Conservation (phyloP, 2,113 vertebrate species). For the Suricata suricatta region DNA sequence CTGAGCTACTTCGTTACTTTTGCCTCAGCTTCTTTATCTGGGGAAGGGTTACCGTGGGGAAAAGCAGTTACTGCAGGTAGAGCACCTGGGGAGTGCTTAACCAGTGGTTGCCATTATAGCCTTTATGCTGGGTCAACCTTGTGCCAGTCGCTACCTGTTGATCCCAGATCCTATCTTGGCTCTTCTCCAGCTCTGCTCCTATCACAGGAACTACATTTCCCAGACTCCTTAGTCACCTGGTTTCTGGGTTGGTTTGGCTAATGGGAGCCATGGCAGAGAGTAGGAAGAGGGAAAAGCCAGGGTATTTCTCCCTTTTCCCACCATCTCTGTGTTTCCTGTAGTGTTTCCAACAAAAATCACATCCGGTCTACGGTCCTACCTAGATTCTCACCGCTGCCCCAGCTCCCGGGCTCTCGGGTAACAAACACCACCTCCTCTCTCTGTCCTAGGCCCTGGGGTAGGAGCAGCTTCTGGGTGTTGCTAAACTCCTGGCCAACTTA, state of each 20-base stretch:
- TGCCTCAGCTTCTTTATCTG: neutral
- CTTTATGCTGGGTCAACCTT: neutral
- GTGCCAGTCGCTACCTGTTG: neutral
- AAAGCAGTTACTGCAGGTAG: rapidly evolving
- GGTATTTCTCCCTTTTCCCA: no score
- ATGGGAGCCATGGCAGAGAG: neutral
- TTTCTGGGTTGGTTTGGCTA: neutral
- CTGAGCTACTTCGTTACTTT: neutral
- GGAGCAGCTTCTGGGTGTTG: neutral
- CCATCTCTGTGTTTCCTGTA: neutral
- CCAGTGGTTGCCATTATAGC: neutral
- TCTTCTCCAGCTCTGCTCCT: neutral
- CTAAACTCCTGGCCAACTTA: neutral
- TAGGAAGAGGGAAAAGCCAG: neutral
- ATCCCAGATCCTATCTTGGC: neutral
- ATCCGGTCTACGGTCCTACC: neutral
- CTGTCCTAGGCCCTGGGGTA: no score
- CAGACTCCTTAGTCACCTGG: neutral
- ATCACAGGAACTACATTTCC: neutral
- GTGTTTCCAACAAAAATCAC: neutral
- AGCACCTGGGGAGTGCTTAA: rapidly evolving
- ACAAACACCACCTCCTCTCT: no score
- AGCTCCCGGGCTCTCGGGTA: neutral
- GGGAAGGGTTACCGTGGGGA: rapidly evolving
- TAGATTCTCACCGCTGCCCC: neutral